Conservation (phyloP, 1,140 invertebrate species). For the Microvelia longipes region DNA sequence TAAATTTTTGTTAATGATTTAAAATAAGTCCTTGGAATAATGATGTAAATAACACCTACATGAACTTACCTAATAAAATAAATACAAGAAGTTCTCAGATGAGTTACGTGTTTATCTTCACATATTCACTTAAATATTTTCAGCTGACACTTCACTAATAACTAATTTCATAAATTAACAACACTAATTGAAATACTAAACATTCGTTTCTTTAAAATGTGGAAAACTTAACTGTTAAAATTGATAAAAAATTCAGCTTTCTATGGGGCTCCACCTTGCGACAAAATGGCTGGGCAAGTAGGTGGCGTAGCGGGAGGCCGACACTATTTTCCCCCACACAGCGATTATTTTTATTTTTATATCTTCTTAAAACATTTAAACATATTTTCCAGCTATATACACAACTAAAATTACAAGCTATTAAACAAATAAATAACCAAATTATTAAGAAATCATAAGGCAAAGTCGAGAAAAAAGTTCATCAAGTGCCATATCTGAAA, state of each 20-base stretch:
- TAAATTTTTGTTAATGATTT: too few relatives aligned
- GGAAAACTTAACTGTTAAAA: neutral
- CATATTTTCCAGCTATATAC: neutral
- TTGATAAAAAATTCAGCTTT: conserved; percentile 2
- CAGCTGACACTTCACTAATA: too few relatives aligned
- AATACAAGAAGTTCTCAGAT: neutral
- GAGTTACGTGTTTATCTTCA: too few relatives aligned
- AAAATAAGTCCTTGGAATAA: neutral
- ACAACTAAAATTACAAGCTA: neutral
- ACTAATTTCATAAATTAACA: too few relatives aligned
- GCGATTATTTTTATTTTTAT: neutral
- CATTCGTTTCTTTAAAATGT: too few relatives aligned
- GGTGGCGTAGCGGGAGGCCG: conserved; percentile 5
- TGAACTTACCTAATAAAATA: neutral
- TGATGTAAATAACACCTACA: neutral
- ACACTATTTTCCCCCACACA: neutral
- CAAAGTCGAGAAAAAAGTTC: neutral
- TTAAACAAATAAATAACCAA: neutral
- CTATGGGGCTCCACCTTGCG: conserved; percentile 5
- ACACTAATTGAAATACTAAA: too few relatives aligned
- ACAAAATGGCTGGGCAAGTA: conserved; percentile 11
- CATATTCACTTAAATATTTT: too few relatives aligned
- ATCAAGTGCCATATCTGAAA: neutral
- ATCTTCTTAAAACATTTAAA: neutral
- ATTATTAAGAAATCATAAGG: neutral